Conservation (phyloP, 1,140 invertebrate genomes). For the Aricia agestis region DNA sequence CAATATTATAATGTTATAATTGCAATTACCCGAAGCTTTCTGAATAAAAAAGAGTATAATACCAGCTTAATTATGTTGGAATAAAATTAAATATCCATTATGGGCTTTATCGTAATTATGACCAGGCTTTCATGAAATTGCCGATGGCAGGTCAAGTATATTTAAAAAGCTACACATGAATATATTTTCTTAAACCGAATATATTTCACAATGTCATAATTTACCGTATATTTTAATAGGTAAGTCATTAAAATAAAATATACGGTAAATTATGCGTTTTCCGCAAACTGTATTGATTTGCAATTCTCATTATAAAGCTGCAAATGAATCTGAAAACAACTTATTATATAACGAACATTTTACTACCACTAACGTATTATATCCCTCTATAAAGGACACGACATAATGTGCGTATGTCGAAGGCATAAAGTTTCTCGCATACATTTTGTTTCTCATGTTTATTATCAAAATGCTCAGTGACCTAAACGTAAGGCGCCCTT, state of each 20-base stretch:
- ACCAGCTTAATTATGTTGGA: neutral
- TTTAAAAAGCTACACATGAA: neutral
- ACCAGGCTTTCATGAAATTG: neutral
- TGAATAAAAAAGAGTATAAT: neutral
- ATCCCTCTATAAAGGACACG: neutral
- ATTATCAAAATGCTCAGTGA: slow-evolving; percentile 43
- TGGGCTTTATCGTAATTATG: neutral
- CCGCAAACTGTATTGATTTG: neutral
- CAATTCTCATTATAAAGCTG: neutral
- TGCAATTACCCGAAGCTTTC: neutral
- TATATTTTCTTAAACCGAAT: neutral
- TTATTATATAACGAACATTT: no score
- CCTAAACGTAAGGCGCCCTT: slow-evolving; percentile 45
- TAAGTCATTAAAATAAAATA: neutral
- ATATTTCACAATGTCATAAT: neutral
- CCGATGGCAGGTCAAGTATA: neutral
- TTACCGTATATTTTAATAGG: neutral
- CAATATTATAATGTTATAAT: neutral
- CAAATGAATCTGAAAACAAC: neutral
- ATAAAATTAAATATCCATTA: neutral
- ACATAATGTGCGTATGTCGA: neutral
- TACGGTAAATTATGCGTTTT: no score
- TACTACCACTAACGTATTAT: no score
- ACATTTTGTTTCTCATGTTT: neutral
- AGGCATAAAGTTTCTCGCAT: neutral